Conservation (phyloP, 2,797 vertebrate genomes). For the Karalla daura region DNA sequence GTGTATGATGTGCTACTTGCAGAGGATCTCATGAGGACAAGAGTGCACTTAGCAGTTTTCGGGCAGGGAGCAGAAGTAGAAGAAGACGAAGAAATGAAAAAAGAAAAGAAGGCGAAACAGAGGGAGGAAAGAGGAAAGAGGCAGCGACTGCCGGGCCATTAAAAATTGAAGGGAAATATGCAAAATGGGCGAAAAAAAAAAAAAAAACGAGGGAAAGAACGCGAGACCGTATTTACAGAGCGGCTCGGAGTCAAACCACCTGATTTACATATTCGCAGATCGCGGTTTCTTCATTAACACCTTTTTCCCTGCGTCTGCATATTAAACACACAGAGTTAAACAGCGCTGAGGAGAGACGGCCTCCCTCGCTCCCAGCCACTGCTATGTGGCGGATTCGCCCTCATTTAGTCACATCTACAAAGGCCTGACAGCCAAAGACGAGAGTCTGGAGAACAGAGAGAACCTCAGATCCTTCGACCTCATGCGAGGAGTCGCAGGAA, state of each 20-base stretch:
- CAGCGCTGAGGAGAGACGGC: constrained; percentile 1
- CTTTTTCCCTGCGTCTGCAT: neutral
- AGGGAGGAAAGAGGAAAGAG: neutral
- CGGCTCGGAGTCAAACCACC: no score
- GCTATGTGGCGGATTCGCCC: constrained; percentile 12
- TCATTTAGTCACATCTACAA: constrained; percentile 9
- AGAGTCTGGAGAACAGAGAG: constrained; percentile 10
- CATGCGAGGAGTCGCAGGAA: constrained; percentile 18
- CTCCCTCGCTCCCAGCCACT: constrained; percentile 14
- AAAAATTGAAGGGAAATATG: constrained; percentile 16
- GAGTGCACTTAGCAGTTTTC: constrained; percentile 29
- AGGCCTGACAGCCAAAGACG: neutral
- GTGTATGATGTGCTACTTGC: constrained; percentile 22
- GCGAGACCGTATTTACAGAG: neutral
- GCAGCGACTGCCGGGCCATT: neutral
- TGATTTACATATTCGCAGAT: neutral
- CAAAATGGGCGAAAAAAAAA: neutral
- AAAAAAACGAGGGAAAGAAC: constrained; percentile 2
- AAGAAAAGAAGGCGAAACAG: neutral
- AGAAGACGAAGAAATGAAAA: neutral
- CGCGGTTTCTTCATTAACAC: constrained; percentile 4
- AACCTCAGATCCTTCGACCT: constrained; percentile 8
- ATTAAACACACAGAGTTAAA: neutral
- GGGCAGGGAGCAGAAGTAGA: constrained; percentile 7
- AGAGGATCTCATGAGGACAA: constrained; percentile 36